Conservation (phyloP, 2,113 vertebrate species). For the Merops nubicus region DNA sequence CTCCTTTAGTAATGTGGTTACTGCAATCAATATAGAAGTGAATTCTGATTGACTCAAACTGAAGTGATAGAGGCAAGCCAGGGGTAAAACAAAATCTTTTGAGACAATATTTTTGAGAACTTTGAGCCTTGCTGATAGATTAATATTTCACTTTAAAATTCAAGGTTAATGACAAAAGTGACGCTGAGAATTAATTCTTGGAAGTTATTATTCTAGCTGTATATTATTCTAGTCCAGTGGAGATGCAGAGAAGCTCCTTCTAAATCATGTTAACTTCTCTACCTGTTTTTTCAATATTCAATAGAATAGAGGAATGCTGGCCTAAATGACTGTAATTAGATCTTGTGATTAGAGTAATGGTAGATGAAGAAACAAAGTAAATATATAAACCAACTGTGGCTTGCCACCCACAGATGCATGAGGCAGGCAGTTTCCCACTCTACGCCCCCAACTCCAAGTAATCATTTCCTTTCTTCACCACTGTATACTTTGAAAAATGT, state of each 20-base stretch:
- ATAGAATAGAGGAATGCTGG: not conserved
- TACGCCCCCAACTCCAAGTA: constrained; percentile 24
- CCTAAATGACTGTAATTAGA: constrained; percentile 36
- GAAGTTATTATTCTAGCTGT: not conserved
- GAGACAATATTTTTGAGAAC: not conserved
- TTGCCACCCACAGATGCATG: constrained; percentile 34
- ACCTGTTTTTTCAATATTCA: not conserved
- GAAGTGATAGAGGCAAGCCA: not conserved
- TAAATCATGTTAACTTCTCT: not conserved
- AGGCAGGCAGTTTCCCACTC: constrained; percentile 33
- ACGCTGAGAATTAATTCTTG: not conserved
- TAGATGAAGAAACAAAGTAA: constrained; percentile 38
- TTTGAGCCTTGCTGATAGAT: not conserved
- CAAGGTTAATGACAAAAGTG: not conserved
- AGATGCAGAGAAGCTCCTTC: constrained; percentile 11
- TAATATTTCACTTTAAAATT: not conserved
- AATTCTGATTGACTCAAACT: not conserved
- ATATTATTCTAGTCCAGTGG: not conserved
- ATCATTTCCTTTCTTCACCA: constrained; percentile 60
- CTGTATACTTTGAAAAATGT: constrained; percentile 45
- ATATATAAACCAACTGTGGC: not conserved
- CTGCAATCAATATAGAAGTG: not conserved
- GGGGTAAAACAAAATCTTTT: not conserved
- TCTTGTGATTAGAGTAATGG: not conserved
- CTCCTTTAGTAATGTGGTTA: not conserved